These are phyloP conservation scores for Caerostris extrusa DNA, from an alignment of 1,140 invertebrate species.

Conservation along the genomic window DNA sequence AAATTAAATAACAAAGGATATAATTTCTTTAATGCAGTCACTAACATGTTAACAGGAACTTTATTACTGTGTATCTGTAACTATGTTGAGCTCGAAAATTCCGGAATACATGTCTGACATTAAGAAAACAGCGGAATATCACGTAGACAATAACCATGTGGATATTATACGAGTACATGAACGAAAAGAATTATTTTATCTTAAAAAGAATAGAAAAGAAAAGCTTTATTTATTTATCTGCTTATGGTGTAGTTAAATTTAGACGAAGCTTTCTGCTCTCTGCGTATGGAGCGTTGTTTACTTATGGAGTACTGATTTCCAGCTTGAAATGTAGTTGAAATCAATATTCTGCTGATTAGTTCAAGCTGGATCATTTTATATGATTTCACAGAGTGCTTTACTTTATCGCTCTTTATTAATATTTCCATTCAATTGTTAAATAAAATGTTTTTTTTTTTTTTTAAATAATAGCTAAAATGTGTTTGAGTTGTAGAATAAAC, in stretches of 20 bases:
- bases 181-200: background rate
- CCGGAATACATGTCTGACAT: background rate
- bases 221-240: background rate
- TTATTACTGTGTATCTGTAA: background rate
- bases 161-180: background rate
- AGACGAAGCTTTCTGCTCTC: background rate
- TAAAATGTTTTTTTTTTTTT: too few species aligned
- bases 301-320: conserved; percentile 3
- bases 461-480: too few species aligned
- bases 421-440: too few species aligned
- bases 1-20: background rate
- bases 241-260: background rate
- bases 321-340: too few species aligned
- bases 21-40: background rate
- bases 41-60: background rate
- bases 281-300: background rate
- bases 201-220: background rate
- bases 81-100: background rate
- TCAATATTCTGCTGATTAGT: too few species aligned
- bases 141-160: background rate
- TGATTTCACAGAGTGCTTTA: too few species aligned
- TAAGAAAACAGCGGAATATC: background rate
- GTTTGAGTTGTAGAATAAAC: too few species aligned
- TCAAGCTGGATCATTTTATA: too few species aligned
- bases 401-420: too few species aligned